Base-by-base conservation (phyloP, 2,113 vertebrate genomes). In the Periophthalmodon schlosseri region DNA sequence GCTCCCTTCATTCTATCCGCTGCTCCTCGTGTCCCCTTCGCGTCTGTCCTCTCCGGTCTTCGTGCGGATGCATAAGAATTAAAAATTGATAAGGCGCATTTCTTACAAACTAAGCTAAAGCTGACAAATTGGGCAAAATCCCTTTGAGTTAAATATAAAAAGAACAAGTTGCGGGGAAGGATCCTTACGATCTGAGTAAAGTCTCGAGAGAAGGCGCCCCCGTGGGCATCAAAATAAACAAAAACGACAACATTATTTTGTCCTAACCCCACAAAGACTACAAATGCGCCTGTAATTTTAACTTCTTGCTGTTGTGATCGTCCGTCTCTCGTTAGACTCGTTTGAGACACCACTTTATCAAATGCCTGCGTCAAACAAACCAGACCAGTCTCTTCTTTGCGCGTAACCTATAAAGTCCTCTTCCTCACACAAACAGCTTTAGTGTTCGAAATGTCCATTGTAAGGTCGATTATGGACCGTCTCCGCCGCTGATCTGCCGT, bases 31-130 rank as follows among this genome's bases (percentile, higher is more conserved):
- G 75, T 89, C 86, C 77, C 79, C 81, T 65, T 79, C 84, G 80
- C 90, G 89, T 84, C 86, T 82, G 83, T 84, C 88, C 86, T 85
- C 83, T 89, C 81, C 78, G 84, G 88, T 93, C 90, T 92, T 93
- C 91, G 89, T 91, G 90, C 86, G 80, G 88, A 93, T 92, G 91
- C 93, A 93, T 92, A 90, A 86, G 91, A 92, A 93, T 94, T 82
- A 91, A 93, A 91, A 92, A 92, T 90, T 82, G 88, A 94, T 87
- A 83, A 39, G 84, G 81, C 75, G 71, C 85, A 74, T 86, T 73
- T 83, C 88, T 89, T 84, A 83, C 81, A 75, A 83, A 71, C 82
- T 72, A 69, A 78, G 70, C 63, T 73, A 56, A 80, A 74, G 70
- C 12, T 65, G 54, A 52, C 8, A 21, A 70, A 56, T n/a, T 5